Conservation (phyloP, 2,113 vertebrate species). For the Narcine bancroftii region DNA sequence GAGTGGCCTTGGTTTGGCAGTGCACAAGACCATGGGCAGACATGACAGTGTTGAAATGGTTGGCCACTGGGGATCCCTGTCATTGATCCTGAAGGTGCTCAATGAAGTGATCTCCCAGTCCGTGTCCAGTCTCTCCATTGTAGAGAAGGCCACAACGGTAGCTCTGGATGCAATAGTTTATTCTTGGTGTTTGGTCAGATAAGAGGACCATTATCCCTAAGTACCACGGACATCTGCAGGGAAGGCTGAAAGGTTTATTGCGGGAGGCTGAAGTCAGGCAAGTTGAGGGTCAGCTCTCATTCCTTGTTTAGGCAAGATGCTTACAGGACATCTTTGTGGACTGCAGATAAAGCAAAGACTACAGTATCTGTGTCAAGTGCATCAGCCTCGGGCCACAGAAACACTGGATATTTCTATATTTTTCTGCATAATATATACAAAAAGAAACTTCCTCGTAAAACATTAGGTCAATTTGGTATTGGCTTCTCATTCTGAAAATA, state of each 20-base stretch:
- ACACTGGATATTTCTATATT: neutral
- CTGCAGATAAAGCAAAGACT: slow-evolving; percentile 27
- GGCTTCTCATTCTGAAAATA: slow-evolving; percentile 18
- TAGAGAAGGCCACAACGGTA: too few species aligned
- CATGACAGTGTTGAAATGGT: too few species aligned
- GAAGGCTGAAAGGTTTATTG: neutral
- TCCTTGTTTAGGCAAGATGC: slow-evolving; percentile 14
- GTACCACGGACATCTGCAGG: too few species aligned
- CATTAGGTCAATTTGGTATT: slow-evolving; percentile 34
- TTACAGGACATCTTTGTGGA: slow-evolving; percentile 19
- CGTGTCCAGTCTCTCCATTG: too few species aligned
- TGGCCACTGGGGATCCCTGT: too few species aligned
- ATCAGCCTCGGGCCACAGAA: neutral
- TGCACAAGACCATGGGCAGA: too few species aligned
- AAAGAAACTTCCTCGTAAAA: slow-evolving; percentile 22
- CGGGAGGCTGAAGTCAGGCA: neutral
- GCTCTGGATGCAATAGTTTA: neutral
- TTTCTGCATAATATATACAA: slow-evolving; percentile 23
- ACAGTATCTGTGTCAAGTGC: neutral
- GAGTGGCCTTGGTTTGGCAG: too few species aligned
- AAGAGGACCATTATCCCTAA: too few species aligned
- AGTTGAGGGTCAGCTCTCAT: neutral
- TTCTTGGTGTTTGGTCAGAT: too few species aligned
- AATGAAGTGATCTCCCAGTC: too few species aligned
- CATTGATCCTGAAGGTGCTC: too few species aligned